A percentile compares a stretch with the other conserved stretches of the same genome.
Conservation (phyloP, 2,113 vertebrate genomes). For the Trematomus loennbergii region DNA sequence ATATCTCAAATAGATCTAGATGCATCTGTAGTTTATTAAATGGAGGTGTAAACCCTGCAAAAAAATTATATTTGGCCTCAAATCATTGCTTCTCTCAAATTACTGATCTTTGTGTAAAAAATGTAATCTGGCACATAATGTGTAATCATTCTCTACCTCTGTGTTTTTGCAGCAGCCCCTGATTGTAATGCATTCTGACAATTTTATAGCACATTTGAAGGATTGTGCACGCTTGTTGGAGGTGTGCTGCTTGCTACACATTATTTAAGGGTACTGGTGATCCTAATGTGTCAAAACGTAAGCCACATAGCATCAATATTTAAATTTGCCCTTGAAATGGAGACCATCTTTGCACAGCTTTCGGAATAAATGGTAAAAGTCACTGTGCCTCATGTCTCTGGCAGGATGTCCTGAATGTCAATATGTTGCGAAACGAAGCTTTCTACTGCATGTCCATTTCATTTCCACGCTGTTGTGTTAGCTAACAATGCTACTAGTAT, state of each 20-base stretch:
- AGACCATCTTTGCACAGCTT: constrained; percentile 35
- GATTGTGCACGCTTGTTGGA: not conserved
- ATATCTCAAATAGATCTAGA: constrained; percentile 16
- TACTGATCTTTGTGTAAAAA: not conserved
- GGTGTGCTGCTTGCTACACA: constrained; percentile 11
- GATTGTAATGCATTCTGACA: not conserved
- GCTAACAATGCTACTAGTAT: constrained; percentile 6
- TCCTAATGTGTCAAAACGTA: constrained; percentile 44
- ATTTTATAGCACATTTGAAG: constrained; percentile 11
- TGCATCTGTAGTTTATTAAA: not conserved
- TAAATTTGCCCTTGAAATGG: constrained; percentile 51
- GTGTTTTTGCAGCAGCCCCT: constrained; percentile 5
- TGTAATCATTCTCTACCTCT: constrained; percentile 7
- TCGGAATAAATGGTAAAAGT: constrained; percentile 46
- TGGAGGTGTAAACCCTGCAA: constrained; percentile 11
- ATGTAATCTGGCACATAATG: not conserved
- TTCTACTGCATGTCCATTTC: not conserved
- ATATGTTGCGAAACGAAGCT: constrained; percentile 22
- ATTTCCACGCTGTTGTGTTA: not conserved
- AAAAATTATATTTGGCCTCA: not conserved
- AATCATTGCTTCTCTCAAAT: not conserved
- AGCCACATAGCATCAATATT: constrained; percentile 57
- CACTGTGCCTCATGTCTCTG: constrained; percentile 24
- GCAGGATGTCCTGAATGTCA: constrained; percentile 31
- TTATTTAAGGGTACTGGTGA: not conserved